phyloP scores from a whole-genome alignment of 2,888 invertebrate species.

The Phanerotoma sp. region DNA sequence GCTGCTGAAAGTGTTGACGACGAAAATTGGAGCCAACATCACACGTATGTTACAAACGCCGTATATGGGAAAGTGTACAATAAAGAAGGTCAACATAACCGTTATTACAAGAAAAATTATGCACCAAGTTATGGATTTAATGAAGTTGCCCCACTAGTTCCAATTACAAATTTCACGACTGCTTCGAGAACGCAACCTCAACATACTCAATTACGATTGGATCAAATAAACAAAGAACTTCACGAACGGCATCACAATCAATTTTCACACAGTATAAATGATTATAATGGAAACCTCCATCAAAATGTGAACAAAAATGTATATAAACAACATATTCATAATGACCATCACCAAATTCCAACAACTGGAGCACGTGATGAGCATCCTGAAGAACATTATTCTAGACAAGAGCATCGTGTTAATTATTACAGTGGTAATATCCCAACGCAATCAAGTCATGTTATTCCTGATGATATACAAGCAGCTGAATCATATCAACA shows the following conservation, averaged over 20 bases:
- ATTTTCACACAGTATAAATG: not conserved
- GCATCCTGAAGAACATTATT: not conserved
- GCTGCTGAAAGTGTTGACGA: not conserved
- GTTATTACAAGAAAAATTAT: conserved; percentile 47
- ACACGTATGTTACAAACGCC: conserved; percentile 29
- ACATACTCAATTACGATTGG: conserved; percentile 30
- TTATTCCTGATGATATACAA: not conserved
- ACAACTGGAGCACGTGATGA: not conserved
- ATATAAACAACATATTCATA: not conserved
- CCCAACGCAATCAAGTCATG: not conserved
- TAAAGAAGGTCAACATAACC: conserved; percentile 30
- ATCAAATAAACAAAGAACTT: conserved; percentile 28
- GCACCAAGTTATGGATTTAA: conserved; percentile 40
- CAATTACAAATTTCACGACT: conserved; percentile 12
- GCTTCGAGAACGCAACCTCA: conserved; percentile 28
- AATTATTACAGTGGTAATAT: not conserved
- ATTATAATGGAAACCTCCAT: not conserved
- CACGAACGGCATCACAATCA: conserved; percentile 13
- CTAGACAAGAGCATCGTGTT: not conserved
- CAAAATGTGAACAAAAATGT: not conserved
- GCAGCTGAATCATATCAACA: not conserved
- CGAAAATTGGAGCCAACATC: conserved; percentile 30
- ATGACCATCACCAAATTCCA: not conserved
- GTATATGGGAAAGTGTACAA: conserved; percentile 30
- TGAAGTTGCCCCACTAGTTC: conserved; percentile 22